Evolutionary conservation across 2,888 invertebrate genomes (phyloP).

Genomic region (Oscheius myriophilus): DNA sequence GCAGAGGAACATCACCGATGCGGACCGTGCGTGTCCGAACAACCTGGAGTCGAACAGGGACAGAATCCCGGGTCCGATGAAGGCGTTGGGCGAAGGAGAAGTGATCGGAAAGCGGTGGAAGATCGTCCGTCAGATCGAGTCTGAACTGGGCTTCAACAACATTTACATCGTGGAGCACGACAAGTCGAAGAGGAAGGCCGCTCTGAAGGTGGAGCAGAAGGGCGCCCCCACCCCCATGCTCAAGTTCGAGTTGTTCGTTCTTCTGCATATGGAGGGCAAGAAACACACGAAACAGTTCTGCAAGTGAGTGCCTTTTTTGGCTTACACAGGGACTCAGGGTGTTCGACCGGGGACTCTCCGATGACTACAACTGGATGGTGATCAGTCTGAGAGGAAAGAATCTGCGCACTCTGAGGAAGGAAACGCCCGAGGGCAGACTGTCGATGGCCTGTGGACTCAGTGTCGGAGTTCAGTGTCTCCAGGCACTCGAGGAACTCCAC

Average conservation of each 20-base stretch:
- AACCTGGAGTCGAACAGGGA: constrained; percentile 6
- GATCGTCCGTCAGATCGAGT: constrained; percentile 39
- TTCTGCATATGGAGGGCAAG: constrained; percentile 39
- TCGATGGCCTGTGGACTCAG: constrained; percentile 46
- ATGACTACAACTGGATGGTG: constrained; percentile 46
- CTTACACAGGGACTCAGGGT: constrained; percentile 22
- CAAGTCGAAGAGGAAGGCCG: constrained; percentile 9
- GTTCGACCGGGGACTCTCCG: constrained; percentile 41
- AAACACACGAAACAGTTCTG: constrained; percentile 47
- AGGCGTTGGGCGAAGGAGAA: constrained; percentile 31
- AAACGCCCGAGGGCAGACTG: constrained; percentile 40
- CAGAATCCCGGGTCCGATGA: background rate
- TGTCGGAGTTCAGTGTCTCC: constrained; percentile 50
- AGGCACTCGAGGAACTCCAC: constrained; percentile 50
- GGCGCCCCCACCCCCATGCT: constrained; percentile 42
- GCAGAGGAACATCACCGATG: constrained; percentile 45
- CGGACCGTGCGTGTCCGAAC: constrained; percentile 39
- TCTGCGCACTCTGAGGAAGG: constrained; percentile 43
- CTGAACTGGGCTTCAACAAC: constrained; percentile 47
- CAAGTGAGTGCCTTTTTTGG: constrained; percentile 21
- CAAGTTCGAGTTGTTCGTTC: constrained; percentile 46
- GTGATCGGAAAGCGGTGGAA: constrained; percentile 47
- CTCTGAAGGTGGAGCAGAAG: constrained; percentile 37
- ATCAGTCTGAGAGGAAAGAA: constrained; percentile 52
- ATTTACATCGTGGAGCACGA: constrained; percentile 46